Evolutionary conservation across 2,113 vertebrate species (phyloP).

Genomic region (Alces alces): DNA sequence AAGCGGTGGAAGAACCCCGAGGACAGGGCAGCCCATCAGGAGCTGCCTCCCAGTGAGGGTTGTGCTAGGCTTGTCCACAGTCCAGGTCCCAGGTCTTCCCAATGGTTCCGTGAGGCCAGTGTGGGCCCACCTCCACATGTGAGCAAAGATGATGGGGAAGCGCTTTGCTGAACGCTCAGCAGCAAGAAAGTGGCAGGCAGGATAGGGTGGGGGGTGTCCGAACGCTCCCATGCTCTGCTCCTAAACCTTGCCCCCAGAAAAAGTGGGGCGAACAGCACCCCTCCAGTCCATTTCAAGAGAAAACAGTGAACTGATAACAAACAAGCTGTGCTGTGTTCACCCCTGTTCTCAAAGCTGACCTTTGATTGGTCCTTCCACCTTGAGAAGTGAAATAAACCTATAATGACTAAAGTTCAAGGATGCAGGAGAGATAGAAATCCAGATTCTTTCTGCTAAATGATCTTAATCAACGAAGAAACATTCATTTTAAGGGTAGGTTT

Average conservation of each 20-base stretch:
- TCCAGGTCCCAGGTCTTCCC: fast-evolving
- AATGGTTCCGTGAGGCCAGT: fast-evolving
- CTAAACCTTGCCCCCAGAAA: neutral
- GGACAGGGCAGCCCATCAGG: no score
- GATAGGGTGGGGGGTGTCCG: neutral
- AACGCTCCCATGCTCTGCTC: neutral
- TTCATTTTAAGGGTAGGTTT: neutral
- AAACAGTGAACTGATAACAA: neutral
- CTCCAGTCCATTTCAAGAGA: neutral
- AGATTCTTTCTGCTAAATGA: neutral
- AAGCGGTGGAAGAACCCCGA: neutral
- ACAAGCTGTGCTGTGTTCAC: neutral
- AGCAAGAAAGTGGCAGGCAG: fast-evolving
- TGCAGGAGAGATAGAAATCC: neutral
- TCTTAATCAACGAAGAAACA: neutral
- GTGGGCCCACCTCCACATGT: fast-evolving
- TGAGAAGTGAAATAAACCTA: neutral
- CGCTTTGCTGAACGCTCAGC: neutral
- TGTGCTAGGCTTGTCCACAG: fast-evolving
- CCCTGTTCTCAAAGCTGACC: neutral
- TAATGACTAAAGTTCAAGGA: neutral
- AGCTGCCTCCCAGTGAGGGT: neutral
- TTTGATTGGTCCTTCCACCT: neutral
- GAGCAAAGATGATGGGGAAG: neutral
- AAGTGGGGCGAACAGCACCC: neutral